These are phyloP conservation scores for Phaedon cochleariae DNA, from an alignment of 2,888 invertebrate genomes.

Conservation along the genomic window DNA sequence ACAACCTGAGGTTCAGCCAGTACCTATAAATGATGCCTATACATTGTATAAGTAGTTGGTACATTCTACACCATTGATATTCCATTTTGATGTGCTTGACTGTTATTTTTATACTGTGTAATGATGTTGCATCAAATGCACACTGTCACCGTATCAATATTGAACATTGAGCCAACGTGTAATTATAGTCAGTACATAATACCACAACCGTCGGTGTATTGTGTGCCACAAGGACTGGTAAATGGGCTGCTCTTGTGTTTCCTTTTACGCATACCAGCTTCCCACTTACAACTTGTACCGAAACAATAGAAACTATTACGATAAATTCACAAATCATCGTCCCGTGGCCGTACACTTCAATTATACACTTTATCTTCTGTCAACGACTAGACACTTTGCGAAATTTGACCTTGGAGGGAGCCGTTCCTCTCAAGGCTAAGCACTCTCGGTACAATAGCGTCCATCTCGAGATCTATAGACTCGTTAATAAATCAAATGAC, in stretches of 20 bases:
- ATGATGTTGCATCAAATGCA: neutral
- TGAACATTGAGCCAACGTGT: neutral
- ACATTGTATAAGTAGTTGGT: no score
- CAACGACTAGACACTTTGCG: neutral
- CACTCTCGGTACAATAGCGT: conserved; percentile 2
- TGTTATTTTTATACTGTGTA: no score
- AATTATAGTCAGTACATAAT: neutral
- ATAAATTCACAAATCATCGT: conserved; percentile 14
- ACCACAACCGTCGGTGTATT: neutral
- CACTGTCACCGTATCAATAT: neutral
- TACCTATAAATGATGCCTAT: no score
- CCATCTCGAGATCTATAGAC: conserved; percentile 11
- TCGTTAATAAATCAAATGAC: conserved; percentile 11
- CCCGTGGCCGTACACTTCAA: neutral
- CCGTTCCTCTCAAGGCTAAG: conserved; percentile 9
- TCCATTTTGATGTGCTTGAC: no score
- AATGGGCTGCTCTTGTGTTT: neutral
- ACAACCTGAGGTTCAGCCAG: no score
- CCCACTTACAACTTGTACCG: neutral
- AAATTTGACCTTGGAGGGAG: conserved; percentile 5
- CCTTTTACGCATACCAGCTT: neutral
- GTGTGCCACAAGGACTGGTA: neutral
- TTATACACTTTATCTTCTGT: neutral
- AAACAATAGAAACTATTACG: neutral
- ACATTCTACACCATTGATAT: no score